These are phyloP conservation scores for Ceratosolen fusciceps DNA, from an alignment of 1,140 invertebrate genomes.

Conservation along the genomic window DNA sequence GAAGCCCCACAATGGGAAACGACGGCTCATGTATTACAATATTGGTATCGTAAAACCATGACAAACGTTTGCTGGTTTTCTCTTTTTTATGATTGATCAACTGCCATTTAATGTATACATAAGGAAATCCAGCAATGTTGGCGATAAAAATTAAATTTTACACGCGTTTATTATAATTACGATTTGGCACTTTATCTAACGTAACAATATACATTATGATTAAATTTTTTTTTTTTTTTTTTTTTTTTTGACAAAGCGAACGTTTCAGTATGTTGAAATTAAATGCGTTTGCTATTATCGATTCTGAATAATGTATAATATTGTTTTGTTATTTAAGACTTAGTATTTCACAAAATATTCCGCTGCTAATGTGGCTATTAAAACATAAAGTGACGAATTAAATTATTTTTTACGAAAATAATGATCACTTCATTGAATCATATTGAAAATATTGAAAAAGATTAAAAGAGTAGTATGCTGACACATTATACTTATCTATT, in stretches of 20 bases:
- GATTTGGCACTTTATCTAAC: not conserved
- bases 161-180: not conserved
- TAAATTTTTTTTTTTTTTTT: not conserved
- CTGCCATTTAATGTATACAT: conserved; percentile 23
- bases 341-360: conserved; percentile 25
- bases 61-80: conserved; percentile 28
- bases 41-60: conserved; percentile 36
- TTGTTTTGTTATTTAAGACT: conserved; percentile 7
- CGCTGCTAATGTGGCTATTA: conserved; percentile 1
- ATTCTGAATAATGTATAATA: not conserved
- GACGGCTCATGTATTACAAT: conserved; percentile 32
- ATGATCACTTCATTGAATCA: not conserved
- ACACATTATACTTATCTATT: too few relatives aligned
- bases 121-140: conserved; percentile 20
- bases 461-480: too few relatives aligned
- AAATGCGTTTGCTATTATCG: not conserved
- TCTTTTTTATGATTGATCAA: conserved; percentile 12
- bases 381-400: not conserved
- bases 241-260: conserved; percentile 5
- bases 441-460: too few relatives aligned
- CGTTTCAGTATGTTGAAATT: conserved; percentile 15
- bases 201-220: not conserved
- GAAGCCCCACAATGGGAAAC: conserved; percentile 47
- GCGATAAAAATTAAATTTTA: conserved; percentile 12
- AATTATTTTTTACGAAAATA: conserved; percentile 17